Percentiles rank a stretch among this genome's conserved stretches.
Evolutionary conservation across 2,888 invertebrate species (phyloP).

Genomic region (Caenorhabditis sp.): DNA sequence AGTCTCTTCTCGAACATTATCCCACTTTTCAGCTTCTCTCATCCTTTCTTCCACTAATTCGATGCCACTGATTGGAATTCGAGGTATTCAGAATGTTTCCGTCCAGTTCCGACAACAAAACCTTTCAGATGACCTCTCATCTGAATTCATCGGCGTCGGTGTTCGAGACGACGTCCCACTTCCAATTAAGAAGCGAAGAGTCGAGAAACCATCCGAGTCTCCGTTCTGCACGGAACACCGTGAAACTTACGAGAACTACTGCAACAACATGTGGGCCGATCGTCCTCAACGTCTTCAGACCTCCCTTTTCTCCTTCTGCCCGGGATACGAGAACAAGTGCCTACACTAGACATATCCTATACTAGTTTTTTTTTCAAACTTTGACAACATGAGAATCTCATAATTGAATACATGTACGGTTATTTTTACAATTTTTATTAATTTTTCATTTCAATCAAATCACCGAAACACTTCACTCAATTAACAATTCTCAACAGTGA

Average conservation of each 20-base stretch:
- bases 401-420: slow-evolving; percentile 11
- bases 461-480: not conserved
- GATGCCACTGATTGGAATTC: slow-evolving; percentile 48
- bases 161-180: slow-evolving; percentile 45
- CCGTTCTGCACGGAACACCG: slow-evolving; percentile 39
- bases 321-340: slow-evolving; percentile 55
- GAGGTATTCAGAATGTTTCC: too few species aligned
- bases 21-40: slow-evolving; percentile 36
- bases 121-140: slow-evolving; percentile 37
- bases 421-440: slow-evolving; percentile 10
- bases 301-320: slow-evolving; percentile 45
- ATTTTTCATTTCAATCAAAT: slow-evolving; percentile 26
- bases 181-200: slow-evolving; percentile 28
- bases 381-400: slow-evolving; percentile 41
- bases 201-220: slow-evolving; percentile 25
- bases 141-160: slow-evolving; percentile 55
- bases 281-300: slow-evolving; percentile 38
- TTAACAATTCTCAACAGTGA: not conserved
- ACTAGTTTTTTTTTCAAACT: slow-evolving; percentile 14
- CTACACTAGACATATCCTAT: slow-evolving; percentile 23
- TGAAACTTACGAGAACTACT: slow-evolving; percentile 40
- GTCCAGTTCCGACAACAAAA: not conserved
- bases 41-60: not conserved
- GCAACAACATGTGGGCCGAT: slow-evolving; percentile 44
- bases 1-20: not conserved